Conservation (phyloP, 2,113 vertebrate species). For the Aspidoscelis tigris region DNA sequence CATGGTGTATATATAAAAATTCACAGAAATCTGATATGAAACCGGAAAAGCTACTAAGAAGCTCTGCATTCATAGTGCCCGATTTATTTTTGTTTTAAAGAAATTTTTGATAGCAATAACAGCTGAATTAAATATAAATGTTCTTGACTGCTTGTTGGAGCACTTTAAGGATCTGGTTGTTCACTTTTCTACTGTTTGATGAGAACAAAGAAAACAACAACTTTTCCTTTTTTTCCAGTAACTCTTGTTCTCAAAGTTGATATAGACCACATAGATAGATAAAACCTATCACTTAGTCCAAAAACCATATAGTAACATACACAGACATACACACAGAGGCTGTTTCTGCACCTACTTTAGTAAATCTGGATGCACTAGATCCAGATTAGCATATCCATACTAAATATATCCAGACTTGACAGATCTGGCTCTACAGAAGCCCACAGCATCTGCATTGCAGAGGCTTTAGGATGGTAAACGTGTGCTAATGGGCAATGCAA, state of each 20-base stretch:
- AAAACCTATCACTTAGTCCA: no score
- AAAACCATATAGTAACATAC: no score
- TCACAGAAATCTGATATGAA: conserved; percentile 4
- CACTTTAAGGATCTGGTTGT: background rate
- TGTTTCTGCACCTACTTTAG: no score
- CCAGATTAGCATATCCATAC: no score
- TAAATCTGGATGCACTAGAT: no score
- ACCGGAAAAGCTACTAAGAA: conserved; percentile 33
- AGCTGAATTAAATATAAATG: background rate
- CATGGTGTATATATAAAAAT: no score
- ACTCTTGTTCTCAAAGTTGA: background rate
- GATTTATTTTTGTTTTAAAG: background rate
- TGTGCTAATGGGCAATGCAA: no score
- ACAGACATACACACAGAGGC: no score
- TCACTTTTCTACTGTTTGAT: background rate
- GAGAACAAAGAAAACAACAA: fast-evolving
- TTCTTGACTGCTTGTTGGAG: background rate
- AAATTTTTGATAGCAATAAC: fast-evolving
- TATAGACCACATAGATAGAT: background rate
- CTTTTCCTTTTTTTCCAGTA: background rate
- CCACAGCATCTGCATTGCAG: no score
- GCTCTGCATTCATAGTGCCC: conserved; percentile 25
- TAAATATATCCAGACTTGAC: no score
- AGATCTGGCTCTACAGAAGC: no score
- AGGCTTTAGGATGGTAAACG: no score